phyloP scores from a whole-genome alignment of 2,113 vertebrate genomes.

The Fukomys damarensis region DNA sequence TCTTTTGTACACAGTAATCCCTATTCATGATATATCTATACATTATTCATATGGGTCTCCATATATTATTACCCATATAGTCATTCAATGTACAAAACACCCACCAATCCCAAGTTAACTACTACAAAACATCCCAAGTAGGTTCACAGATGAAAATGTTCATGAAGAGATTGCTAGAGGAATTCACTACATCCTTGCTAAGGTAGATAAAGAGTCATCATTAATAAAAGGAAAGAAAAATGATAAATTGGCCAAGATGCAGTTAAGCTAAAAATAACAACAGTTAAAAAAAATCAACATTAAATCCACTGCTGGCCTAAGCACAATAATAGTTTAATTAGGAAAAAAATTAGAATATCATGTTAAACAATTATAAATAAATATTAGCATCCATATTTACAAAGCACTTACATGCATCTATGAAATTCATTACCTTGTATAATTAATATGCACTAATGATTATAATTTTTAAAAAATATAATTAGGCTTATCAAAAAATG shows the following conservation, averaged over 20 bases:
- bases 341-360: neutral
- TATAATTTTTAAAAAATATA: neutral
- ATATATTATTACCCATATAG: neutral
- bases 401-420: neutral
- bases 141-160: neutral
- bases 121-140: neutral
- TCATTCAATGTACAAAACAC: neutral
- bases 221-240: neutral
- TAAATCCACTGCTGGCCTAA: neutral
- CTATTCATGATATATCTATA: neutral
- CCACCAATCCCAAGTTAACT: neutral
- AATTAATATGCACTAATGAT: neutral
- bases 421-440: neutral
- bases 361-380: constrained; percentile 30
- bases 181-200: neutral
- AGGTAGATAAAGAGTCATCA: neutral
- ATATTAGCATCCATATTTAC: neutral
- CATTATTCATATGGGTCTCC: neutral
- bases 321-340: neutral
- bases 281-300: neutral
- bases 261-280: neutral
- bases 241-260: neutral
- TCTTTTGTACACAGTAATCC: neutral
- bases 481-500: constrained; percentile 20
- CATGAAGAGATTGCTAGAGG: neutral